A percentile compares a stretch with the other conserved stretches of the same genome.
Conservation (phyloP, 1,140 invertebrate genomes). For the Planococcus citri region DNA sequence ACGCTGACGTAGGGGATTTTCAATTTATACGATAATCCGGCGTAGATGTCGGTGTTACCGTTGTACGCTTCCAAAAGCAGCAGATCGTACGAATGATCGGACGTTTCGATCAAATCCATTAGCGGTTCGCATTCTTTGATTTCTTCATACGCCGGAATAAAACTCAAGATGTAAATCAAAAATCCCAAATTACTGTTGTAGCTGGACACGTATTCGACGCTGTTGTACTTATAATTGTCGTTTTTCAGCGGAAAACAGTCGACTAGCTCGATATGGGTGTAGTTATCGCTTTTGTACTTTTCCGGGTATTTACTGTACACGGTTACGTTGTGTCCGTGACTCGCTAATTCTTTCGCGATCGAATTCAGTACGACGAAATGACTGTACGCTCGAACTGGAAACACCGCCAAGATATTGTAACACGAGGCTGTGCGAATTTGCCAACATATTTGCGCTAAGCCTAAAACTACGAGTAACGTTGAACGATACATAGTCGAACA, state of each 20-base stretch:
- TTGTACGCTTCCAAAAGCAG: constrained; percentile 1
- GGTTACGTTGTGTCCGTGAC: constrained; percentile 30
- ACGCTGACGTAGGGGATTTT: constrained; percentile 41
- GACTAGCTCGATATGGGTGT: constrained; percentile 35
- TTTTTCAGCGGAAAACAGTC: constrained; percentile 21
- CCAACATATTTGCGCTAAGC: background rate
- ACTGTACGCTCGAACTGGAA: constrained; percentile 29
- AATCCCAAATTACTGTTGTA: background rate
- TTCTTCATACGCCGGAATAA: background rate
- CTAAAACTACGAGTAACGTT: background rate
- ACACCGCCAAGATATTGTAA: constrained; percentile 27
- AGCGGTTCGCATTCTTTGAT: background rate
- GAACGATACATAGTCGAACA: background rate
- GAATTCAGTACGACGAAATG: constrained; percentile 33
- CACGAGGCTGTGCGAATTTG: background rate
- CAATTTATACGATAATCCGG: constrained; percentile 30
- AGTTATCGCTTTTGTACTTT: constrained; percentile 38
- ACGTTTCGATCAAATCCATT: background rate
- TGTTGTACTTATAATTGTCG: background rate
- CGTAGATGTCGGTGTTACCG: constrained; percentile 23
- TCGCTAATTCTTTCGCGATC: constrained; percentile 31
- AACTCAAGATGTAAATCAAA: background rate
- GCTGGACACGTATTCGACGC: background rate
- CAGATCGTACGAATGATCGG: background rate
- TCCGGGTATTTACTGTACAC: constrained; percentile 28